phyloP scores from a whole-genome alignment of 1,140 invertebrate species.

The Macrobrachium rosenbergii region DNA sequence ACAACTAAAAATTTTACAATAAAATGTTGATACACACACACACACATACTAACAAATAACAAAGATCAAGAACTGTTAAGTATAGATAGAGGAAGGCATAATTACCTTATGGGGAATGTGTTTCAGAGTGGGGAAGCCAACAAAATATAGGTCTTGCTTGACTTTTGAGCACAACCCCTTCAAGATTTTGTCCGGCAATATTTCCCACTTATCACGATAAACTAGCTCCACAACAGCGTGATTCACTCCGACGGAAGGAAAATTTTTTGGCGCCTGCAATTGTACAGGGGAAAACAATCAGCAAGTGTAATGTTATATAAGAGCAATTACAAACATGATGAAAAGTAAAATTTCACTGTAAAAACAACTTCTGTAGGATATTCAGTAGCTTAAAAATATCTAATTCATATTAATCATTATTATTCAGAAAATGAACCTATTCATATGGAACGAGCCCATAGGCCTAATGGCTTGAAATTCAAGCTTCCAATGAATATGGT shows the following conservation, averaged over 20 bases:
- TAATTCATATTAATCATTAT: too few relatives aligned
- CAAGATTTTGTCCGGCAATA: slow-evolving; percentile 74
- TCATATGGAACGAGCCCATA: too few relatives aligned
- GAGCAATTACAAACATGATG: too few relatives aligned
- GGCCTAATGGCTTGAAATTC: too few relatives aligned
- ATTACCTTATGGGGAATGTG: slow-evolving; percentile 83
- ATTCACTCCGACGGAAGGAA: slow-evolving; percentile 76
- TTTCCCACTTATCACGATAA: slow-evolving; percentile 58
- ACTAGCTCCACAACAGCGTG: slow-evolving; percentile 72
- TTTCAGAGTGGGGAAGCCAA: slow-evolving; percentile 92
- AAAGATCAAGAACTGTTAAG: background rate
- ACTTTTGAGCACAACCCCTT: slow-evolving; percentile 83
- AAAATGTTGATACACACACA: background rate
- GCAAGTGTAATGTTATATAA: background rate
- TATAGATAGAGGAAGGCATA: background rate
- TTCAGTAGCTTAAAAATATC: too few relatives aligned
- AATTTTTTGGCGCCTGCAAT: slow-evolving; percentile 76
- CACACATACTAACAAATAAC: background rate
- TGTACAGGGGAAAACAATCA: background rate
- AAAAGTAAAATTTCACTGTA: too few relatives aligned
- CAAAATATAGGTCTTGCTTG: slow-evolving; percentile 80
- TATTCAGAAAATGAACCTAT: too few relatives aligned
- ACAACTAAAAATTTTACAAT: too few relatives aligned
- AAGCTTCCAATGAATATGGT: too few relatives aligned
- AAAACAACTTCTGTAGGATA: too few relatives aligned